A percentile compares a stretch with the other conserved stretches of the same genome.
These are phyloP conservation scores for Neoitamus cyanurus DNA, from an alignment of 2,888 invertebrate genomes.

Conservation along the genomic window DNA sequence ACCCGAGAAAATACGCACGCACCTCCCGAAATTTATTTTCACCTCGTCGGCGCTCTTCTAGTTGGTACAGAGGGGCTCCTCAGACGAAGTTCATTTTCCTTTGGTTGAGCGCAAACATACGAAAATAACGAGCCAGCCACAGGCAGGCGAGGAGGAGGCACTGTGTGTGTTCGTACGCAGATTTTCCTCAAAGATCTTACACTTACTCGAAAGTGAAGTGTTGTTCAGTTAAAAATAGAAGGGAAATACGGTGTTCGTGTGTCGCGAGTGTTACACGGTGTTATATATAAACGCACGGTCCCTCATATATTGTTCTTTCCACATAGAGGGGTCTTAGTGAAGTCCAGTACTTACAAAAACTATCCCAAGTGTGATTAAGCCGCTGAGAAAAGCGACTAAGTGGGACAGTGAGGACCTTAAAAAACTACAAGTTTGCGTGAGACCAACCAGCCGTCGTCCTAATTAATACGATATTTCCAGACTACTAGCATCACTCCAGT, in stretches of 20 bases:
- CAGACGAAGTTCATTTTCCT: conserved; percentile 42
- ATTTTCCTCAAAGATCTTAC: conserved; percentile 34
- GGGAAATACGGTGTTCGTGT: conserved; percentile 49
- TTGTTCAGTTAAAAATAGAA: conserved; percentile 51
- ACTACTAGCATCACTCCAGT: neutral
- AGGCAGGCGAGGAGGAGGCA: neutral
- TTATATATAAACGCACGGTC: conserved; percentile 33
- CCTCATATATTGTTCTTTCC: conserved; percentile 25
- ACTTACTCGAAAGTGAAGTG: conserved; percentile 24
- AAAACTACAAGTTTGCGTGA: neutral
- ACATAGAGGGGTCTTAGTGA: neutral
- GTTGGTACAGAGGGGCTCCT: neutral
- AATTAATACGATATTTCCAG: neutral
- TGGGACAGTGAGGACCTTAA: neutral
- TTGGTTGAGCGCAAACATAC: conserved; percentile 8
- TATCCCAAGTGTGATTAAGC: neutral
- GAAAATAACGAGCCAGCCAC: conserved; percentile 6
- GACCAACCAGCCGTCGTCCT: neutral
- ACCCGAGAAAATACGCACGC: conserved; percentile 3
- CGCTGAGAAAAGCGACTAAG: neutral
- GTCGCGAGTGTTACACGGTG: conserved; percentile 51
- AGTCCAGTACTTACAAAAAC: conserved; percentile 2
- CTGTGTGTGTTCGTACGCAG: conserved; percentile 29
- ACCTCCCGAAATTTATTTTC: conserved; percentile 31
- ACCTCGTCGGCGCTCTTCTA: conserved; percentile 9